Percentiles rank a stretch among this genome's conserved stretches.
Evolutionary conservation across 2,113 vertebrate species (phyloP).

Genomic region (Physeter macrocephalus): DNA sequence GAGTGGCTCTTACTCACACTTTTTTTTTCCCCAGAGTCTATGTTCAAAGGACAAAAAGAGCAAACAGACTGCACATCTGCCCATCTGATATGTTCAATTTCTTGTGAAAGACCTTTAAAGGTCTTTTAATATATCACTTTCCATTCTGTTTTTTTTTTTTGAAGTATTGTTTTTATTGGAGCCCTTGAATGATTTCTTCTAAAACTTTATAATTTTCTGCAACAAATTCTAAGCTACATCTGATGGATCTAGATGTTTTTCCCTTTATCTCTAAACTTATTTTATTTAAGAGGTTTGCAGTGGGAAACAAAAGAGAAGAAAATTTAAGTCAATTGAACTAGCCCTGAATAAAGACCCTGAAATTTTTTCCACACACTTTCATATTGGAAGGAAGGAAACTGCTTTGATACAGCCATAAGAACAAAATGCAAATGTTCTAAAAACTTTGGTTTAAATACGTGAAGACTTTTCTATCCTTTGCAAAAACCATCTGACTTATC

Average conservation of each 20-base stretch:
- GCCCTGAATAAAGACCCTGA: neutral
- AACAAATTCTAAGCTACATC: neutral
- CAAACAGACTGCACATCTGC: slow-evolving; percentile 48
- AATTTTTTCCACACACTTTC: neutral
- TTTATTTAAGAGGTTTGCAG: neutral
- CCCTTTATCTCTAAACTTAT: neutral
- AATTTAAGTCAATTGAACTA: neutral
- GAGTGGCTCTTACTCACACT: neutral
- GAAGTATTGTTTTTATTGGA: neutral
- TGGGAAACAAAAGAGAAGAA: neutral
- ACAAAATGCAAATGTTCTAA: neutral
- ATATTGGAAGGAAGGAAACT: neutral
- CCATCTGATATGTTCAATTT: slow-evolving; percentile 63
- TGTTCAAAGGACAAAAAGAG: slow-evolving; percentile 57
- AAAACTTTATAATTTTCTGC: neutral
- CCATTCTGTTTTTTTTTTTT: neutral
- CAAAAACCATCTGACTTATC: neutral
- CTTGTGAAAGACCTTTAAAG: slow-evolving; percentile 53
- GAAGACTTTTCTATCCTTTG: neutral
- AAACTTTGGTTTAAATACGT: neutral
- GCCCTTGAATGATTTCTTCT: neutral
- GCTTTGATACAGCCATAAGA: neutral
- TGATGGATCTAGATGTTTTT: neutral
- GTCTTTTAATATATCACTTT: neutral
- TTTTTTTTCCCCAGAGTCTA: neutral